phyloP scores from a whole-genome alignment of 2,888 invertebrate genomes.

The Eumacrocentrus americanus region DNA sequence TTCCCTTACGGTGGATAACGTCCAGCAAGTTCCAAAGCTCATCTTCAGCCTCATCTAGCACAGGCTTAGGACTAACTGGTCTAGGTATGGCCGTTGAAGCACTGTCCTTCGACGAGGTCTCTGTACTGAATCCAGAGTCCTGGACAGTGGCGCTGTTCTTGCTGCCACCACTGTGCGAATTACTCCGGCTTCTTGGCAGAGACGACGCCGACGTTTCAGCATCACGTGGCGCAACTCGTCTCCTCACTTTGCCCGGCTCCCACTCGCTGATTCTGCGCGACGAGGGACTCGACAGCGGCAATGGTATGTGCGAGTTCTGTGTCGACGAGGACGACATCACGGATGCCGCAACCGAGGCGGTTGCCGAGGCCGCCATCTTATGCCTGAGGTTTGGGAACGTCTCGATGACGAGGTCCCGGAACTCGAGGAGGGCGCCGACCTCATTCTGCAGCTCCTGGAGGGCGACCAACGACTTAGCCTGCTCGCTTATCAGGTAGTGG shows the following conservation, averaged over 20 bases:
- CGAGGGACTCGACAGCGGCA: slow-evolving; percentile 57
- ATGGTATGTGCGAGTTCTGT: slow-evolving; percentile 56
- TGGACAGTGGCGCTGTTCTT: slow-evolving; percentile 73
- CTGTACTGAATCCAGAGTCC: slow-evolving; percentile 90
- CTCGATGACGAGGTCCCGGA: slow-evolving; percentile 93
- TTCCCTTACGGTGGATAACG: slow-evolving; percentile 82
- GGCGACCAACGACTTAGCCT: slow-evolving; percentile 85
- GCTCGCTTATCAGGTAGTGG: slow-evolving; percentile 84
- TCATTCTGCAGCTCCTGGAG: slow-evolving; percentile 93
- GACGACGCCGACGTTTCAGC: slow-evolving; percentile 55
- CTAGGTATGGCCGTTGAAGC: slow-evolving; percentile 68
- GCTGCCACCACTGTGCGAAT: slow-evolving; percentile 67
- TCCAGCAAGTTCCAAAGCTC: slow-evolving; percentile 86
- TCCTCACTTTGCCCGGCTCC: slow-evolving; percentile 81
- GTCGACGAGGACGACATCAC: slow-evolving; percentile 65
- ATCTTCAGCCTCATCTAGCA: slow-evolving; percentile 70
- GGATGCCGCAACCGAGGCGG: slow-evolving; percentile 58
- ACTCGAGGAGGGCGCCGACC: slow-evolving; percentile 88
- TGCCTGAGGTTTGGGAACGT: slow-evolving; percentile 89
- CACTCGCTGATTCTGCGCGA: slow-evolving; percentile 68
- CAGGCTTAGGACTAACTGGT: slow-evolving; percentile 55
- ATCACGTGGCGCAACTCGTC: slow-evolving; percentile 63
- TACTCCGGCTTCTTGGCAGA: slow-evolving; percentile 70
- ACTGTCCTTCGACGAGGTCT: slow-evolving; percentile 82
- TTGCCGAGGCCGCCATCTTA: slow-evolving; percentile 77